These are phyloP conservation scores for Seira ritae DNA, from an alignment of 2,888 invertebrate species.

Conservation along the genomic window DNA sequence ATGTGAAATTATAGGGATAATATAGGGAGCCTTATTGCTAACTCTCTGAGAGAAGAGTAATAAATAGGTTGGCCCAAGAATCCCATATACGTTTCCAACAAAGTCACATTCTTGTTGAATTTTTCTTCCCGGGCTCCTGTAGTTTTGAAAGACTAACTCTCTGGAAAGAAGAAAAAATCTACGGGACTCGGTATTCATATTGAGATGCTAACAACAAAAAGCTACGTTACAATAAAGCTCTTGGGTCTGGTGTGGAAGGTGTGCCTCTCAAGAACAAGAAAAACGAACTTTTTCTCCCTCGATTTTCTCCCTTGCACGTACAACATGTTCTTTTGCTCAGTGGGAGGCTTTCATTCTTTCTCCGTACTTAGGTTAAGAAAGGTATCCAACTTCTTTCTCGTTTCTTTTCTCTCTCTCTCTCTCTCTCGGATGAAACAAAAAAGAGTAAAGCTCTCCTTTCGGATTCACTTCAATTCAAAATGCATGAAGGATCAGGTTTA, in stretches of 20 bases:
- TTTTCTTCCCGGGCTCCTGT: conserved; percentile 3
- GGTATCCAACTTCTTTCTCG: background rate
- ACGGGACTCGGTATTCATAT: conserved; percentile 13
- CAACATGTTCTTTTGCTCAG: conserved; percentile 15
- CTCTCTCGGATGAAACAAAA: conserved; percentile 7
- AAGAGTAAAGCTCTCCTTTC: conserved; percentile 26
- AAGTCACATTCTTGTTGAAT: background rate
- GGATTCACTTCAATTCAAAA: conserved; percentile 37
- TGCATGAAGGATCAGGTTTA: conserved; percentile 47
- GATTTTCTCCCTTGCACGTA: conserved; percentile 15
- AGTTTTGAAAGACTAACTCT: background rate
- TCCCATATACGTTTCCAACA: background rate
- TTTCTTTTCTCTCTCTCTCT: too few species aligned
- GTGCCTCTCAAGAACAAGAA: conserved; percentile 27
- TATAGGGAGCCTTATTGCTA: background rate
- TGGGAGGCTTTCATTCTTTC: conserved; percentile 19
- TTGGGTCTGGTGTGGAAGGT: conserved; percentile 16
- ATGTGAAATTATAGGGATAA: conserved; percentile 6
- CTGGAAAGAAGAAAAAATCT: background rate
- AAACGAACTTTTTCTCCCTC: conserved; percentile 18
- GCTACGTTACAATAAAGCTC: background rate
- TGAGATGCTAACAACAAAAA: background rate
- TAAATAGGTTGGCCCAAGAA: background rate
- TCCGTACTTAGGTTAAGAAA: background rate
- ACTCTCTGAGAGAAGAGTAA: background rate